Evolutionary conservation across 2,888 invertebrate genomes (phyloP), one percentile per base, ranked within the genome.

Genomic region (Baronia brevicornis): DNA sequence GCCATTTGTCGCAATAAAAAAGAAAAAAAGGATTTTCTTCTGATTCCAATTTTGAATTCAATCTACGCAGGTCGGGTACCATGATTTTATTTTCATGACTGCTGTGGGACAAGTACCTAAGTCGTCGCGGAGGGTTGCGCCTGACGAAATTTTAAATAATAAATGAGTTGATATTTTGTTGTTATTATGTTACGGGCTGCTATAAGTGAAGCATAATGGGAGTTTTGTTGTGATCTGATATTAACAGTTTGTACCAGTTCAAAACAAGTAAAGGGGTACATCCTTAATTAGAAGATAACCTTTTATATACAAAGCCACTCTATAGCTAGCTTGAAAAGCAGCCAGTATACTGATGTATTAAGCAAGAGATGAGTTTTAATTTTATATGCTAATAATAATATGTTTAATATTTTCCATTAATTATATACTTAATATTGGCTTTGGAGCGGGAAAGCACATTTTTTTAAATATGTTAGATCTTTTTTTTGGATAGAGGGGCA

Each of bases 51-150:
- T 80, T 75, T 70, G 75, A 70, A 78, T 77, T 78, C 80, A 79
- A 84, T 82, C 68, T 74, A 60, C 71, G 67, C 69, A 70, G 72
- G 73, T 65, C 61, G 63, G 52, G 60, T 54, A 65, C 70, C 79
- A 82, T 82, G 82, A 82, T 84, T 82, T 82, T 80, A 82, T 82
- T 82, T 80, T 82, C 79, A 80, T 80, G 75, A 78, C 65, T 61
- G 74, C 51, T 65, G 43, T 57, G 80, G 78, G 78, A 77, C 55
- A 18, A 28, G 35, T 50, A n/a, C n/a, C n/a, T n/a, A 45, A 39
- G 44, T 43, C 41, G 44, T 38, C 30, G 30, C 39, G 41, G 44
- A 62, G 67, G 67, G 60, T 51, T 50, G 52, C 25, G 41, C 37
- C 48, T 48, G 54, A 60, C 63, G 63, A 64, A 64, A 47, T 48